Base-by-base conservation (phyloP, 2,888 invertebrate genomes). In the Calameuta filiformis region DNA sequence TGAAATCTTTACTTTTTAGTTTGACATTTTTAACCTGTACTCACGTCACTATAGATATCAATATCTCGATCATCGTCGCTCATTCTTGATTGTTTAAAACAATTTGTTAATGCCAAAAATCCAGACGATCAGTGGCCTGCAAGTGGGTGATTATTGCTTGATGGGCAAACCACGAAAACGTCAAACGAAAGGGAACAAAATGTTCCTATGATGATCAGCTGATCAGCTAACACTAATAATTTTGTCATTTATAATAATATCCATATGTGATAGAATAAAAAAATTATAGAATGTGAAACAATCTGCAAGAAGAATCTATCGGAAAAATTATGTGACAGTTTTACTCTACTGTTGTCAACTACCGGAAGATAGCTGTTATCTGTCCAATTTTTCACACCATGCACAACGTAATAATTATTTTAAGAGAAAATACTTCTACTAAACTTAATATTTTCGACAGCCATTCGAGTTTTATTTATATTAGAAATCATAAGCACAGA, bases 61-160 rank as follows among this genome's bases (percentile, higher is more conserved):
- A 98, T 97, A 92, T 98, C 98, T 89, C 97, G 94, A 92, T 98
- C 98, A 92, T 98, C 98, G 93, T 98, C 98, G 92, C 98, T 98
- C 97, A 98, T 98, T 89, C 86, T 92, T 81, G 78, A 80, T 76
- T 35, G 31, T 33, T 37, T 77, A 74, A 74, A 30, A 56, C 12
- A 56, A 56, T 56, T 56, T 15, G 23, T 71, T 71, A 31, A 71
- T 34, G 71, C 31, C 71, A 34, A 34, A 71, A 33, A 71, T 33
- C 31, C 71, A 71, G 34, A 9, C 1, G 34, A 33, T 34, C 71
- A 71, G 71, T 34, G 12, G 34, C 12, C 71, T 71, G 71, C 71
- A 71, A 71, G 71, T 71, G 71, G 71, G 71, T 71, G 33, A 71
- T 71, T 31, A 71, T 33, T 71, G 34, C 34, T 71, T 71, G 71